Evolutionary conservation across 2,888 invertebrate genomes (phyloP), one percentile per base, ranked within the genome.

Genomic region (Eueremaeus valkanovi): DNA sequence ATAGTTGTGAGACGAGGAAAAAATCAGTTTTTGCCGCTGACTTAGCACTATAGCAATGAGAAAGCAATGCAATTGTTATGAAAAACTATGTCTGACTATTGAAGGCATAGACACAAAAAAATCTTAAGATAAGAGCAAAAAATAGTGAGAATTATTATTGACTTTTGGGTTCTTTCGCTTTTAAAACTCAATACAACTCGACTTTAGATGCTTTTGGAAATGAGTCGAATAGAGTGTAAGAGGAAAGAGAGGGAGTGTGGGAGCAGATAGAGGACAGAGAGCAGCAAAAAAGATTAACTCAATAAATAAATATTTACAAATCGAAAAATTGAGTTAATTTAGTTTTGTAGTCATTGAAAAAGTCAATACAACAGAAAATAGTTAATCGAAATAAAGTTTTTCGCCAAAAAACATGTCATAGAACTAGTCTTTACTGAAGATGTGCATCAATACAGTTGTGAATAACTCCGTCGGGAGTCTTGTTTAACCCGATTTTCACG

Each of bases 301-400:
- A 63, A 63, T 63, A 63, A 63, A 63, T 33, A 63, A 63, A 63
- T 63, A 63, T 63, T 63, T 63, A 63, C 33, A 18, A 33, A 33
- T 1, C 3, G n/a, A 63, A 29, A 63, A 21, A 21, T 33, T 63
- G 13, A 5, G 11, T 63, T 63, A 33, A 33, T 63, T 63, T 63
- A n/a, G 21, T 63, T 63, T 63, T 33, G 24, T 11, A 33, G n/a
- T 63, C n/a, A 27, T 5, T 16, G 27, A 3, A 27, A 63, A 24
- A 63, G 29, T 63, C 18, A 63, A 33, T 63, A 18, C 2, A 18
- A 63, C 16, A 33, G 8, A 29, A 21, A 63, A n/a, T 8, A 1
- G 3, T 33, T 3, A 63, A 31, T 29, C 16, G 29, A 27, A 31
- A 33, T 33, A 18, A 33, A 55, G 9, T 27, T 21, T 21, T n/a